Conservation (phyloP, 1,140 invertebrate genomes). For the Drosophila parabipectinata region DNA sequence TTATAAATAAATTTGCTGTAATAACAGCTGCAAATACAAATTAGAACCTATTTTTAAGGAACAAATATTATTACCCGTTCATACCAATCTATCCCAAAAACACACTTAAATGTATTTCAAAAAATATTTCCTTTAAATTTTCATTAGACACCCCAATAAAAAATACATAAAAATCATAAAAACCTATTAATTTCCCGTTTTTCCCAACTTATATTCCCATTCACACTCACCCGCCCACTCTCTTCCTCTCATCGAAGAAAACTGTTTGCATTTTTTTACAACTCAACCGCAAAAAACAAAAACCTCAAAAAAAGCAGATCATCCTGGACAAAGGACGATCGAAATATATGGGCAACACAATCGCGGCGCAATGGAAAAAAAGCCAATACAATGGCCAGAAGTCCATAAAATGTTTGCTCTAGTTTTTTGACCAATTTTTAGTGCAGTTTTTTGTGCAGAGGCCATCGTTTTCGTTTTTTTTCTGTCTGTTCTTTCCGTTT, state of each 20-base stretch:
- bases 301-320: constrained; percentile 17
- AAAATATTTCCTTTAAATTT: no score
- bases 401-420: constrained; percentile 69
- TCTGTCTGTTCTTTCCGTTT: constrained; percentile 17
- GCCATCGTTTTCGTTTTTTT: constrained; percentile 2
- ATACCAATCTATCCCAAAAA: no score
- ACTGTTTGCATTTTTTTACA: constrained; percentile 39
- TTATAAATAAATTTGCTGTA: no score
- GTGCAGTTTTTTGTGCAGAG: constrained; percentile 76
- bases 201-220: background rate
- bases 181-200: background rate
- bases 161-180: background rate
- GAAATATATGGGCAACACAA: constrained; percentile 38
- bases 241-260: constrained; percentile 1
- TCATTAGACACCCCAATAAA: background rate
- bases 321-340: constrained; percentile 31
- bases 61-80: no score
- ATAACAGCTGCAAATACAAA: no score
- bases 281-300: constrained; percentile 40
- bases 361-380: constrained; percentile 54
- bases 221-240: background rate
- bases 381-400: constrained; percentile 41
- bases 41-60: no score
- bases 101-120: no score
- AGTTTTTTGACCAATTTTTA: constrained; percentile 84